Evolutionary conservation across 2,888 invertebrate species (phyloP), one percentile per base, ranked within the genome.

Genomic region (Eubasilissa splendida): DNA sequence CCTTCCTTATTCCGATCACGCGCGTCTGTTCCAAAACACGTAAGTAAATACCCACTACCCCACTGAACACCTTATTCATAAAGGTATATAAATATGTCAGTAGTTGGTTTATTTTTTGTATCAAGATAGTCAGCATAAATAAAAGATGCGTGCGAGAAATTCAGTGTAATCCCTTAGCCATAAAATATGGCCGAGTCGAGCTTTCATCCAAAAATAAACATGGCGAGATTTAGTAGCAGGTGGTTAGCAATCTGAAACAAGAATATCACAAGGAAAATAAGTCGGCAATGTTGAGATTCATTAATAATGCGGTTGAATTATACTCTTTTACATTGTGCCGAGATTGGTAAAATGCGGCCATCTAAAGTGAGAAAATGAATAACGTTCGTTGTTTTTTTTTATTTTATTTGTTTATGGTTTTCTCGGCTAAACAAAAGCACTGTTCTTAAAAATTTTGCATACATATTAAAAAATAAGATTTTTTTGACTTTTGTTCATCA

Each of bases 161-260:
- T 68, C 80, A n/a, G 31, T 58, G 75, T 79, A 81, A 81, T 81
- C 81, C 76, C 76, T 53, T 66, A 50, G 59, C 76, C 70, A 68
- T 78, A 75, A 81, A 81, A 81, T 81, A 81, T 79, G 76, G 71
- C 71, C 52, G 52, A 70, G 78, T 56, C 71, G 76, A 65, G 81
- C 81, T 81, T 76, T 81, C 81, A 77, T 68, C 68, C 68, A n/a
- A 68, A 42, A 68, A 50, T 9, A 68, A 68, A 68, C 50, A 68
- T n/a, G 10, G 50, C 10, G 8, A 68, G 68, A 50, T 14, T 68
- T n/a, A 11, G 58, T 7, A 42, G 58, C 12, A n/a, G 58, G 14
- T 11, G 7, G n/a, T n/a, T n/a, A 14, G 8, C n/a, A 68, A 52
- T n/a, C 42, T 9, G 50, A 50, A 68, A 9, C 50, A n/a, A 58